Evolutionary conservation across 2,113 vertebrate genomes (phyloP), one percentile per base, ranked within the genome.

Genomic region (Catharus minimus): DNA sequence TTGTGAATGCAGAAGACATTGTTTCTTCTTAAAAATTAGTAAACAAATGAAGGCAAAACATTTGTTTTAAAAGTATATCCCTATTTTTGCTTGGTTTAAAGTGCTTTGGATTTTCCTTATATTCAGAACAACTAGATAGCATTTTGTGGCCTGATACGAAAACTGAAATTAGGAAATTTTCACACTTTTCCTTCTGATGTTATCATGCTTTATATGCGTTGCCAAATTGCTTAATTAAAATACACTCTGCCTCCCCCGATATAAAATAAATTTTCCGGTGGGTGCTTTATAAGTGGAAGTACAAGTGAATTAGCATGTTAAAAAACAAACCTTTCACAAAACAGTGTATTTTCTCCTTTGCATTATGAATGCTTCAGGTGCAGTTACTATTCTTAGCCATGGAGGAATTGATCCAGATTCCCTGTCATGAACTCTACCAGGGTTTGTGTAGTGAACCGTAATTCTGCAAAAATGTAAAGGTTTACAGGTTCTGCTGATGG

Each of bases 191-290:
- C 56, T 87, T 95, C 67, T 86, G 83, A 90, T 69, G 55, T 47
- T 83, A 90, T 90, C 26, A 67, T 96, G 91, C 81, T 91, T 96
- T 94, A 71, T 78, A 78, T 79, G 69, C 53, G 5, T 65, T 96
- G 97, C 74, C 60, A 96, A 94, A 85, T 58, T 64, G 44, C 91
- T 91, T 94, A 96, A 96, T 94, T 96, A 96, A 97, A 97, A 94
- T 60, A 44, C 14, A 39, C 23, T 60, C 52, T 8, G 0, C 20
- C 24, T 28, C 2, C 5, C 3, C 5, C 24, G 95, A 86, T 92
- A 88, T 65, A 84, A 91, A 88, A 94, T 69, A 86, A 75, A 78
- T 88, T 50, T 52, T 75, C 26, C 21, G 66, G 22, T 82, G 69
- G 41, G 26, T 82, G 46, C 20, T 93, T 95, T 79, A 60, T 95